Conservation (phyloP, 2,113 vertebrate species). For the Podilymbus podiceps region DNA sequence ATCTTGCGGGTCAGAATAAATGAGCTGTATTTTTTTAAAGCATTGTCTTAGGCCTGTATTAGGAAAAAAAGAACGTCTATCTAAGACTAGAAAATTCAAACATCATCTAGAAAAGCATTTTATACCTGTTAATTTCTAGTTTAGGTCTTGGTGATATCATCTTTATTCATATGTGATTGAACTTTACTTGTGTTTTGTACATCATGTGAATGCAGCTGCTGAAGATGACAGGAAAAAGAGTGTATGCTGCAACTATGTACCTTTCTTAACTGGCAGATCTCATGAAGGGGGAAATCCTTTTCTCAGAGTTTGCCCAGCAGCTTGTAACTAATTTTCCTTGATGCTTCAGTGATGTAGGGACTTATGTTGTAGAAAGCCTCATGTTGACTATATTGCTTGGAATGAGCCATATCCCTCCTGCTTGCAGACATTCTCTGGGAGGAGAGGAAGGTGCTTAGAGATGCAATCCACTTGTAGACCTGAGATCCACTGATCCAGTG, state of each 20-base stretch:
- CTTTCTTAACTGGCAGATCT: neutral
- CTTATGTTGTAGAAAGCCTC: accelerated
- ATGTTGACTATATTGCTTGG: neutral
- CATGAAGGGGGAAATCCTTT: neutral
- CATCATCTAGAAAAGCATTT: neutral
- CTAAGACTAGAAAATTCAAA: neutral
- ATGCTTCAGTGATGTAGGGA: neutral
- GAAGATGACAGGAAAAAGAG: neutral
- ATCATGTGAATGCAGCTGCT: neutral
- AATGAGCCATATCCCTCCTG: neutral
- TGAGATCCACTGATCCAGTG: neutral
- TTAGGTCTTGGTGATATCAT: neutral
- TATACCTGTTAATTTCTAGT: neutral
- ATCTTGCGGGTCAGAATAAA: neutral
- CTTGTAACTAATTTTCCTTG: neutral
- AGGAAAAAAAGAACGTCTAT: too few species aligned
- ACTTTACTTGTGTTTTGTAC: neutral
- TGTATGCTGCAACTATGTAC: neutral
- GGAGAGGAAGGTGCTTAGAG: neutral
- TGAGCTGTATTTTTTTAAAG: neutral
- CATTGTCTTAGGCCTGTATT: neutral
- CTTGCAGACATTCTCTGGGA: neutral
- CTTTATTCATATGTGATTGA: neutral
- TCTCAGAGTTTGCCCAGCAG: neutral
- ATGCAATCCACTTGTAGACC: neutral